Conservation (phyloP, 37 sponge, comb jelly and placozoan species). For the Halichondria panicea region DNA sequence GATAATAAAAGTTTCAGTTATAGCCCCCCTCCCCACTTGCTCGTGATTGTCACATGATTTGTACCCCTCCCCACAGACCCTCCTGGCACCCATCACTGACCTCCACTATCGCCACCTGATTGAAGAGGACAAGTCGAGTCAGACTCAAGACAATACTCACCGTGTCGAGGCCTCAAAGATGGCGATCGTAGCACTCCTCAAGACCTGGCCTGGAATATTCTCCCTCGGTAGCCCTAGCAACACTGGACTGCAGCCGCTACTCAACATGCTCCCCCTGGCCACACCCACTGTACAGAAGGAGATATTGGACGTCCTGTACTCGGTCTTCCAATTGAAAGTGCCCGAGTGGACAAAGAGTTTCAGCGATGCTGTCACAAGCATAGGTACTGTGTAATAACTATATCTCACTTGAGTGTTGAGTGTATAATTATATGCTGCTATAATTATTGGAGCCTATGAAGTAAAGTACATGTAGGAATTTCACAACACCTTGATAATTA, state of each 20-base stretch:
- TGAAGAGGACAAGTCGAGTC: background rate
- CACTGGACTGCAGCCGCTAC: conserved; percentile 34
- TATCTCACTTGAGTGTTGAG: background rate
- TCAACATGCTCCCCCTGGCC: conserved; percentile 46
- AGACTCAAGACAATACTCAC: background rate
- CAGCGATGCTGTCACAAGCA: conserved; percentile 62
- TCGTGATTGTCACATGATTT: no score
- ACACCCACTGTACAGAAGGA: conserved; percentile 53
- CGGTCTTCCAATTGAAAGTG: conserved; percentile 75
- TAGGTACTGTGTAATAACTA: conserved; percentile 47
- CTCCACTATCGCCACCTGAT: conserved; percentile 47
- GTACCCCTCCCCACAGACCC: conserved; percentile 13
- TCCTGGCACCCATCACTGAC: conserved; percentile 84
- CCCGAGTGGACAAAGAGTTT: conserved; percentile 78
- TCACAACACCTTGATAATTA: no score
- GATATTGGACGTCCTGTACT: conserved; percentile 71
- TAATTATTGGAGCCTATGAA: no score
- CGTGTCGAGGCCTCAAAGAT: conserved; percentile 62
- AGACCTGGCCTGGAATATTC: conserved; percentile 71
- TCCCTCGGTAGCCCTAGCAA: conserved; percentile 25
- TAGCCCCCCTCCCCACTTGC: background rate
- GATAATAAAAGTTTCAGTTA: background rate
- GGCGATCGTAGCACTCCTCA: conserved; percentile 52
- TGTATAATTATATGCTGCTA: no score
- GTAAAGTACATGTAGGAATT: no score